A percentile compares a stretch with the other conserved stretches of the same genome.
Evolutionary conservation across 2,888 invertebrate genomes (phyloP).

Genomic region (Lochmaea capreae): DNA sequence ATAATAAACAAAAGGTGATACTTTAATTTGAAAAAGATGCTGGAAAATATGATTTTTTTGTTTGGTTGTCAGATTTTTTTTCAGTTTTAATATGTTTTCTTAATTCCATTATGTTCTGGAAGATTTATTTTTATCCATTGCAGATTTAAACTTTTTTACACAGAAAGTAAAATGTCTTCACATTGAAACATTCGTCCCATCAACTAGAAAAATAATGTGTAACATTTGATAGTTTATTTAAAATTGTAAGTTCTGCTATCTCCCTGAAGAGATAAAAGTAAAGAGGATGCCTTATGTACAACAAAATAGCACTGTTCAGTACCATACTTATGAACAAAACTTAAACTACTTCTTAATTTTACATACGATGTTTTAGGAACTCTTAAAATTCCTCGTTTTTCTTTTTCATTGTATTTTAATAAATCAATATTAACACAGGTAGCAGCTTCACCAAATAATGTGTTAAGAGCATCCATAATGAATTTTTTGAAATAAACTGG

Average conservation of each 20-base stretch:
- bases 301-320: constrained; percentile 68
- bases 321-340: constrained; percentile 67
- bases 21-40: too few relatives aligned
- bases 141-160: too few relatives aligned
- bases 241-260: constrained; percentile 60
- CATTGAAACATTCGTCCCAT: too few relatives aligned
- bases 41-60: too few relatives aligned
- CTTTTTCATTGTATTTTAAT: constrained; percentile 67
- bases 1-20: too few relatives aligned
- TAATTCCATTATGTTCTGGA: too few relatives aligned
- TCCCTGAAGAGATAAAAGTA: constrained; percentile 62
- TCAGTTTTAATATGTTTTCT: too few relatives aligned
- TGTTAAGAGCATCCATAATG: constrained; percentile 67
- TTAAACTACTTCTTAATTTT: constrained; percentile 71
- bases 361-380: constrained; percentile 69
- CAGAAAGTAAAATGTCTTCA: too few relatives aligned
- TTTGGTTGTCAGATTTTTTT: too few relatives aligned
- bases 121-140: too few relatives aligned
- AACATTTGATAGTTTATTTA: not conserved
- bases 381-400: constrained; percentile 69
- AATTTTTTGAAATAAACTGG: constrained; percentile 70
- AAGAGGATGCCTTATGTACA: constrained; percentile 68
- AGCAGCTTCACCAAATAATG: constrained; percentile 72
- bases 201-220: not conserved
- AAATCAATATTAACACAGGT: constrained; percentile 69